These are phyloP conservation scores for Schizothorax lantsangensis DNA, from an alignment of 2,797 vertebrate genomes.

Conservation along the genomic window DNA sequence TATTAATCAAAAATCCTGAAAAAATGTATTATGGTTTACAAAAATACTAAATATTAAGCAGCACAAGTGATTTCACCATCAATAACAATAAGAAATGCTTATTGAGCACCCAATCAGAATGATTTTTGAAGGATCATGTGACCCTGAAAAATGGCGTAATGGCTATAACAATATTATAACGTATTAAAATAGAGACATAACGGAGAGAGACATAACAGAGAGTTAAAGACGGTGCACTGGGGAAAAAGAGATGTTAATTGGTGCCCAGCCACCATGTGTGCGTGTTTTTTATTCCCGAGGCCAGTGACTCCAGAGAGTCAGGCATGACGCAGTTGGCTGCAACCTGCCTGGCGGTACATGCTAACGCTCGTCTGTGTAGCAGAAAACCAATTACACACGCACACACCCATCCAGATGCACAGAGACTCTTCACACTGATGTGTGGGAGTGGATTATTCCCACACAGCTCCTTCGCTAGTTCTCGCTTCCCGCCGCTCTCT, in stretches of 20 bases:
- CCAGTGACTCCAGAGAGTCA: slow-evolving; percentile 35
- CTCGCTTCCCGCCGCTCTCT: slow-evolving; percentile 17
- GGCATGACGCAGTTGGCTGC: slow-evolving; percentile 44
- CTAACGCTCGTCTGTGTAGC: slow-evolving; percentile 28
- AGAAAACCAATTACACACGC: slow-evolving; percentile 51
- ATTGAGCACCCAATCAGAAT: background rate
- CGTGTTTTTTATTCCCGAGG: slow-evolving; percentile 41
- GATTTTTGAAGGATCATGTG: background rate
- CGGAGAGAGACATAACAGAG: slow-evolving; percentile 37
- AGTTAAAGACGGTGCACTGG: slow-evolving; percentile 15
- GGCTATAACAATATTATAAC: too few relatives aligned
- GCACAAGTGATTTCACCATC: background rate
- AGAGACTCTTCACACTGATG: slow-evolving; percentile 28
- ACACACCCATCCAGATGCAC: slow-evolving; percentile 48
- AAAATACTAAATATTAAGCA: too few relatives aligned
- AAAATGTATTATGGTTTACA: background rate
- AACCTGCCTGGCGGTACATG: slow-evolving; percentile 35
- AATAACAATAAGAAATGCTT: background rate
- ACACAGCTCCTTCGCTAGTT: slow-evolving; percentile 23
- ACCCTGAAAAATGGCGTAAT: background rate
- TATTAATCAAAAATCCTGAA: background rate
- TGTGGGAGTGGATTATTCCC: slow-evolving; percentile 34
- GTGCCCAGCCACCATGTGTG: slow-evolving; percentile 33
- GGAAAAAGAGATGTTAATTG: slow-evolving; percentile 38
- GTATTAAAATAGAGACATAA: too few relatives aligned